Percentiles rank a stretch among this genome's conserved stretches.
Evolutionary conservation across 2,888 invertebrate genomes (phyloP).

Genomic region (Paralinhomoeus sp.): DNA sequence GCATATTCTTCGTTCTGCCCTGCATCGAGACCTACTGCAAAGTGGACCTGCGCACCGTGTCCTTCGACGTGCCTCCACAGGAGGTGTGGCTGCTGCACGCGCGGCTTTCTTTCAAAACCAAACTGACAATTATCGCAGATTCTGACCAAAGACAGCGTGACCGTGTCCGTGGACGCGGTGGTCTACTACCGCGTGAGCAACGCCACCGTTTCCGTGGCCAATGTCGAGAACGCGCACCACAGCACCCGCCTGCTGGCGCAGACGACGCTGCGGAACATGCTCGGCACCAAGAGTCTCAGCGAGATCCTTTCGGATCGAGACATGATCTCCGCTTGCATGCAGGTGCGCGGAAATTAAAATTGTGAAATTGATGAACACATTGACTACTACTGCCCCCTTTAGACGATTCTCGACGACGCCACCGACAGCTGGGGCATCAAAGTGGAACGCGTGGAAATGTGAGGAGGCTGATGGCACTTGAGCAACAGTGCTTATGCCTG

Average conservation of each 20-base stretch:
- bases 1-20: slow-evolving; percentile 78
- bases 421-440: slow-evolving; percentile 32
- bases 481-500: too few relatives aligned
- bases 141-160: slow-evolving; percentile 82
- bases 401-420: slow-evolving; percentile 27
- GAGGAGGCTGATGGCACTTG: too few relatives aligned
- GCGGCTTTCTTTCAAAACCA: too few relatives aligned
- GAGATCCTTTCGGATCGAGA: slow-evolving; percentile 90
- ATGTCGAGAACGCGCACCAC: slow-evolving; percentile 69
- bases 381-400: background rate
- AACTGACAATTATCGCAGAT: too few relatives aligned
- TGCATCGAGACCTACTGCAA: slow-evolving; percentile 68
- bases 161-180: slow-evolving; percentile 77
- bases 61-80: slow-evolving; percentile 89
- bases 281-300: slow-evolving; percentile 81
- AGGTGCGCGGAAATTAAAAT: slow-evolving; percentile 39
- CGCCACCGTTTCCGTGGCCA: slow-evolving; percentile 84
- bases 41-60: slow-evolving; percentile 74
- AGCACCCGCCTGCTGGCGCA: slow-evolving; percentile 26
- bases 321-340: slow-evolving; percentile 74
- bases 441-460: slow-evolving; percentile 29
- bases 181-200: slow-evolving; percentile 48
- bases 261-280: slow-evolving; percentile 54
- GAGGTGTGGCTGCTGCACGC: too few relatives aligned
- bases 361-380: too few relatives aligned